phyloP scores from a whole-genome alignment of 2,113 vertebrate genomes.

The Bubo blakistoni region DNA sequence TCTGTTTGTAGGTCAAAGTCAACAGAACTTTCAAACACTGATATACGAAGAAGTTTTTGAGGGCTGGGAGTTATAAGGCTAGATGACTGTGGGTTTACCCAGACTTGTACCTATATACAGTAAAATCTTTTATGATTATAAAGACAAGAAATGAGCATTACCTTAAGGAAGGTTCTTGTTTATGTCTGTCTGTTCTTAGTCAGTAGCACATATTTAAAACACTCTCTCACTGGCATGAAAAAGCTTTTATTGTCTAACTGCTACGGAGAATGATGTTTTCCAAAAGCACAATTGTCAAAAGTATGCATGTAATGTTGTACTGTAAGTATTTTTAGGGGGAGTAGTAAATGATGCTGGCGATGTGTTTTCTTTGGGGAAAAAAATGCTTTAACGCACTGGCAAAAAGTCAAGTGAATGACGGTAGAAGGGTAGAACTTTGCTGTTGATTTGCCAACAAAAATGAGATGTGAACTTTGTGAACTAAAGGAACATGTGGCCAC shows the following conservation, averaged over 20 bases:
- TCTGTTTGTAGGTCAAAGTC: background rate
- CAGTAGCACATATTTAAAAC: background rate
- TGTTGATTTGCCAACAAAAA: conserved; percentile 1
- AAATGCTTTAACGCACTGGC: background rate
- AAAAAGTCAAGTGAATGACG: background rate
- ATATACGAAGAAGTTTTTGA: background rate
- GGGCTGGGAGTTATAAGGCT: background rate
- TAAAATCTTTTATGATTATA: background rate
- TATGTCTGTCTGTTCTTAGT: background rate
- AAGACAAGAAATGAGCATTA: background rate
- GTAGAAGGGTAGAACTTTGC: background rate
- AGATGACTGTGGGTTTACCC: background rate
- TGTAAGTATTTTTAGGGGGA: background rate
- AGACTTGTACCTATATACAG: background rate
- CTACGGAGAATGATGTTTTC: background rate
- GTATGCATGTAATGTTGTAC: background rate
- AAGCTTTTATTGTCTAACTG: conserved; percentile 11
- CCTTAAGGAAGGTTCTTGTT: background rate
- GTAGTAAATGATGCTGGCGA: background rate
- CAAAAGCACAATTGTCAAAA: background rate
- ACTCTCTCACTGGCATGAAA: background rate
- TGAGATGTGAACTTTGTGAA: background rate
- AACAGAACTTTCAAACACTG: background rate
- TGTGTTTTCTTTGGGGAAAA: background rate
- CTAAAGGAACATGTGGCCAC: background rate